Evolutionary conservation across 1,140 invertebrate species (phyloP), one percentile per base, ranked within the genome.

Genomic region (Lasioglossum albipes): DNA sequence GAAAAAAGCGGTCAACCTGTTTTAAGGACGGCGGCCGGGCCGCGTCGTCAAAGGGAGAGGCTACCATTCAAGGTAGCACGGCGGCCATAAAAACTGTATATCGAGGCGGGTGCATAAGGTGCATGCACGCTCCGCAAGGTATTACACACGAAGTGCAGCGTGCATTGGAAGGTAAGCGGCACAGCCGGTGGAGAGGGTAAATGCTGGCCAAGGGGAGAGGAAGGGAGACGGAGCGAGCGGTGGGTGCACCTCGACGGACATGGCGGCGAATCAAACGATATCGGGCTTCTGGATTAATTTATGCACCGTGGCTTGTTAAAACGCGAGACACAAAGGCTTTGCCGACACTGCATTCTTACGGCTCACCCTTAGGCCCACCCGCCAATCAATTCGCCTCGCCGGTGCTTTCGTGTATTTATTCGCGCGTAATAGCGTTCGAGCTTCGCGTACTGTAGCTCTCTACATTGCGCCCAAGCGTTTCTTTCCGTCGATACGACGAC

Each of bases 221-320:
- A 78, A 68, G 68, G 18, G 41, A 57, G 73, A 61, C 78, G 79
- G 79, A 81, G 67, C 81, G 84, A 81, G 80, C 82, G 75, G 69
- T 81, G 76, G 73, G 79, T 42, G 86, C 85, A 87, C 68, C 82
- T 78, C 73, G 81, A 71, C 81, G 78, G 74, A 78, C 82, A 77
- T 72, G 81, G 84, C 85, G 82, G 92, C 90, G 89, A 93, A 93
- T 93, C 92, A 93, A 93, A 93, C 92, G 90, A 93, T 93, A 93
- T 93, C 89, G 85, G 90, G 86, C 90, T 91, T 91, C 90, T 92
- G 90, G 89, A 93, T 93, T 93, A 93, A 93, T 93, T 93, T 93
- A 93, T 93, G 90, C 91, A 91, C 91, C 90, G 87, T 86, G 90
- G 91, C 91, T 90, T 91, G 91, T 93, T 93, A 91, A 93, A 93